Conservation (phyloP, 2,888 invertebrate genomes). For the Ophion slaviceki region DNA sequence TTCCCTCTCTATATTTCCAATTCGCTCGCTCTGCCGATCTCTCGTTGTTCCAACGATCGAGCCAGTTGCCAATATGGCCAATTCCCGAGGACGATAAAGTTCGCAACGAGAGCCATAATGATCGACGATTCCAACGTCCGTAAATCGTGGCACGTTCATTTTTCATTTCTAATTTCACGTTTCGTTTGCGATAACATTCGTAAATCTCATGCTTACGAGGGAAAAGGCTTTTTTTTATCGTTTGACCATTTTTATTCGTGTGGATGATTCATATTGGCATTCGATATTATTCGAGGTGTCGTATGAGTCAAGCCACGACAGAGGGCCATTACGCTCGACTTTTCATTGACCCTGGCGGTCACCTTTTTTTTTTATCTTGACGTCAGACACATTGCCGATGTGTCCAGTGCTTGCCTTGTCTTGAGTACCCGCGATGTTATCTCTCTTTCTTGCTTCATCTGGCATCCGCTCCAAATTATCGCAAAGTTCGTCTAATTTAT, state of each 20-base stretch:
- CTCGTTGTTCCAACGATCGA: constrained; percentile 35
- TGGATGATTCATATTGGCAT: not conserved
- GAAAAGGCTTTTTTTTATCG: not conserved
- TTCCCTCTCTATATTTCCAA: constrained; percentile 46
- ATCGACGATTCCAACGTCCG: not conserved
- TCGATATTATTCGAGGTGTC: not conserved
- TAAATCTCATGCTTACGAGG: not conserved
- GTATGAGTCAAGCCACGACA: not conserved
- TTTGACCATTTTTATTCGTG: not conserved
- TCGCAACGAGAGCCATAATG: not conserved
- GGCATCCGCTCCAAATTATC: not conserved
- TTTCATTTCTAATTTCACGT: constrained; percentile 25
- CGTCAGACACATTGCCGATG: not conserved
- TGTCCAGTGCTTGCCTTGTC: not conserved
- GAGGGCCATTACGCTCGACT: not conserved
- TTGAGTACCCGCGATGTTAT: not conserved
- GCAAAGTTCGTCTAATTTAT: not conserved
- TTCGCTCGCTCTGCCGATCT: constrained; percentile 26
- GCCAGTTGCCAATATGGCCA: constrained; percentile 2
- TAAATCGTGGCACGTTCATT: constrained; percentile 12
- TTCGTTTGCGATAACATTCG: not conserved
- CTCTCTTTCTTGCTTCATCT: not conserved
- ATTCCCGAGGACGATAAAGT: constrained; percentile 3
- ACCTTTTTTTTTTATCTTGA: not conserved
- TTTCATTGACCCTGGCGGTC: constrained; percentile 6